These are phyloP conservation scores for Drosophila trapezifrons DNA, from an alignment of 1,140 invertebrate genomes.

Conservation along the genomic window DNA sequence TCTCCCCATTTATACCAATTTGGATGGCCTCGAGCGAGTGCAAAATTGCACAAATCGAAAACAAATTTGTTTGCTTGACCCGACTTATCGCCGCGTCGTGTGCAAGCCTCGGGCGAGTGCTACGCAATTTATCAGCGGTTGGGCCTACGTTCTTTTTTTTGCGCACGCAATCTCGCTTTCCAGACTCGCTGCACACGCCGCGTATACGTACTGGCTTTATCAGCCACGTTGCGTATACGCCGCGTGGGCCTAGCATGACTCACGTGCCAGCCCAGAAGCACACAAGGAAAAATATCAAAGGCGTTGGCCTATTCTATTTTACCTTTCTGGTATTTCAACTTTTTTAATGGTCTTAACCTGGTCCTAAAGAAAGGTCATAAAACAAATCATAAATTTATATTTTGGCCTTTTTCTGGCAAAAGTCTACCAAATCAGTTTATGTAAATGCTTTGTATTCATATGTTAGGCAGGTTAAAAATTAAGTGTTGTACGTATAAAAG, in stretches of 20 bases:
- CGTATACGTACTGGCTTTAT: constrained; percentile 9
- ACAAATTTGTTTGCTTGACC: constrained; percentile 30
- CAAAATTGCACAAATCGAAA: constrained; percentile 52
- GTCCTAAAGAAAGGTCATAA: neutral
- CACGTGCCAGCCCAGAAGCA: constrained; percentile 25
- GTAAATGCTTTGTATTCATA: neutral
- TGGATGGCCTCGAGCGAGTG: constrained; percentile 30
- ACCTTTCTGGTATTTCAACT: neutral
- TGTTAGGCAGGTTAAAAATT: neutral
- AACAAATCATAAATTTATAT: neutral
- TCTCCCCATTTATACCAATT: constrained; percentile 34
- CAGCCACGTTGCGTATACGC: constrained; percentile 31
- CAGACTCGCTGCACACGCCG: constrained; percentile 47
- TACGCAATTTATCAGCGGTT: constrained; percentile 37
- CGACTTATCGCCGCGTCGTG: constrained; percentile 61
- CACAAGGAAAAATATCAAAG: neutral
- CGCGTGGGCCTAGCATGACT: constrained; percentile 2
- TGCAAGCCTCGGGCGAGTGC: constrained; percentile 32
- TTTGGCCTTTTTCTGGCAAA: neutral
- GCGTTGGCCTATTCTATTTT: neutral
- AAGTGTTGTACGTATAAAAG: neutral
- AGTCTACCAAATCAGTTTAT: neutral
- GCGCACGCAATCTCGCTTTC: constrained; percentile 33
- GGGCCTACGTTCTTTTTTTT: constrained; percentile 40
- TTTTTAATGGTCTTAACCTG: neutral